Evolutionary conservation across 2,113 vertebrate species (phyloP).

Genomic region (Cairina moschata): DNA sequence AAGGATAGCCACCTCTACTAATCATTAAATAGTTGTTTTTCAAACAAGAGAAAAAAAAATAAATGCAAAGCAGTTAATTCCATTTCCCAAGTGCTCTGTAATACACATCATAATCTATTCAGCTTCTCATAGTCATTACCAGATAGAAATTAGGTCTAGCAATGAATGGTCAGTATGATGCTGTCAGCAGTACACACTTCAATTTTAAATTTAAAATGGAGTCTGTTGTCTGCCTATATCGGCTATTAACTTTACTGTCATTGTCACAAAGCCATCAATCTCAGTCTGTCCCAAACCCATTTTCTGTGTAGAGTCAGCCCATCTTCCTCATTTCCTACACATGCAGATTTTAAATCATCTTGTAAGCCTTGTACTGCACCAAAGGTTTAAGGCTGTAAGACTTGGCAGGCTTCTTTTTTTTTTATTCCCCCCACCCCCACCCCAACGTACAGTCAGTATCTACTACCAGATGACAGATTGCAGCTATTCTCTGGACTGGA

Average conservation of each 20-base stretch:
- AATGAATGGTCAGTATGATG: slow-evolving; percentile 54
- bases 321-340: slow-evolving; percentile 44
- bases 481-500: slow-evolving; percentile 10
- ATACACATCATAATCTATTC: slow-evolving; percentile 52
- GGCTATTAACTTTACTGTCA: slow-evolving; percentile 71
- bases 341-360: slow-evolving; percentile 65
- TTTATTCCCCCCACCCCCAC: not conserved
- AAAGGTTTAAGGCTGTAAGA: slow-evolving; percentile 32
- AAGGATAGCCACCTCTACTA: slow-evolving; percentile 41
- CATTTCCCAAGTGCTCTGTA: slow-evolving; percentile 53
- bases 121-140: slow-evolving; percentile 47
- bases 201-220: slow-evolving; percentile 69
- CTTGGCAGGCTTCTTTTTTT: not conserved
- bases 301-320: slow-evolving; percentile 40
- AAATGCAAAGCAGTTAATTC: slow-evolving; percentile 35
- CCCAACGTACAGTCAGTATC: not conserved
- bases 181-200: slow-evolving; percentile 46
- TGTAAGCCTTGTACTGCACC: slow-evolving; percentile 52
- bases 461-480: slow-evolving; percentile 7
- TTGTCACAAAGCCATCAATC: slow-evolving; percentile 68
- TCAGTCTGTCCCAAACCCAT: slow-evolving; percentile 36
- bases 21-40: slow-evolving; percentile 41
- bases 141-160: slow-evolving; percentile 64
- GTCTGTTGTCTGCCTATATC: slow-evolving; percentile 42
- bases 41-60: not conserved